A percentile compares a stretch with the other conserved stretches of the same genome.
These are phyloP conservation scores for Thaumetopoea pityocampa DNA, from an alignment of 1,140 invertebrate species.

Conservation along the genomic window DNA sequence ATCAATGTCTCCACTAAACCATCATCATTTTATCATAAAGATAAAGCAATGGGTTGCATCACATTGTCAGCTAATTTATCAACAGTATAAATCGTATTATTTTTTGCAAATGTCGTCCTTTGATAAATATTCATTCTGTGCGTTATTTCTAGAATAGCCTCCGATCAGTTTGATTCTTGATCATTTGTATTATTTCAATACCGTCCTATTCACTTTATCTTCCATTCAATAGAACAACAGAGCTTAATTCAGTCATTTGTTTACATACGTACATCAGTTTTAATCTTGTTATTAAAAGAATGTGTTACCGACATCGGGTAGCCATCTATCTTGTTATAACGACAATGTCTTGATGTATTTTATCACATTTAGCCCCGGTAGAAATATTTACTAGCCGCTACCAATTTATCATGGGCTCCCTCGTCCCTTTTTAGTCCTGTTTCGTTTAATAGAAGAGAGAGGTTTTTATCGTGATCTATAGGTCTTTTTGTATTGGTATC, in stretches of 20 bases:
- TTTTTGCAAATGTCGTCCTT: too few species aligned
- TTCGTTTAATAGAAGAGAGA: background rate
- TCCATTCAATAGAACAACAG: slow-evolving; percentile 41
- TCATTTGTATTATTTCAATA: slow-evolving; percentile 20
- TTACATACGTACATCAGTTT: slow-evolving; percentile 39
- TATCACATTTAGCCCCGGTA: slow-evolving; percentile 64
- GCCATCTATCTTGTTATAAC: slow-evolving; percentile 65
- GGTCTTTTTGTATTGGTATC: slow-evolving; percentile 34
- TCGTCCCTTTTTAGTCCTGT: slow-evolving; percentile 3
- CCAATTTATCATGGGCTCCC: slow-evolving; percentile 34
- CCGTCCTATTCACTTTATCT: slow-evolving; percentile 21
- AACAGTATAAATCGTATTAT: too few species aligned
- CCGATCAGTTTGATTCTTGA: background rate
- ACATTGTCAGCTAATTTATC: too few species aligned
- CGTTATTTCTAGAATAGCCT: slow-evolving; percentile 4
- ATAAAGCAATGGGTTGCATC: too few species aligned
- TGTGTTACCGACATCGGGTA: slow-evolving; percentile 48
- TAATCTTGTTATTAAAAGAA: slow-evolving; percentile 60
- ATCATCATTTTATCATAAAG: too few species aligned
- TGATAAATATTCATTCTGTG: too few species aligned
- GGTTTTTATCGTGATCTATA: slow-evolving; percentile 18
- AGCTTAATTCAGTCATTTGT: slow-evolving; percentile 34
- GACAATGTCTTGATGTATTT: slow-evolving; percentile 72
- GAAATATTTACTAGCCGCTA: slow-evolving; percentile 59
- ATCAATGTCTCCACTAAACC: too few species aligned